Evolutionary conservation across 2,888 invertebrate species (phyloP), one percentile per base, ranked within the genome.

Genomic region (Coenonympha glycerion): DNA sequence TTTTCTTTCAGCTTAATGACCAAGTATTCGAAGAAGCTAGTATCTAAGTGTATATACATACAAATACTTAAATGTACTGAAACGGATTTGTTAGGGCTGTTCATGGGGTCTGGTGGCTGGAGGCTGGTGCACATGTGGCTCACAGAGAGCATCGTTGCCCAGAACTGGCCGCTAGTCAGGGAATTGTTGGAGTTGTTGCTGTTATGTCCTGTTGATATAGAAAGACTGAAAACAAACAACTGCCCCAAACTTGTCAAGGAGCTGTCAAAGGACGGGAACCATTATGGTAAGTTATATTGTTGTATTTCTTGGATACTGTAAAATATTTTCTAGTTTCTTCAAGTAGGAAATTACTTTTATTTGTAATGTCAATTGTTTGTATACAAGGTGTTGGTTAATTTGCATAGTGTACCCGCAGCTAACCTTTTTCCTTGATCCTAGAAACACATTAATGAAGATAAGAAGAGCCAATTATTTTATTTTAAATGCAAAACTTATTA

Each of bases 101-200:
- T 97, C 76, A 94, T 98, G 93, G 91, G 91, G 52, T 92, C 92
- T 52, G 96, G 96, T 59, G 98, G 97, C 37, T 99, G 98, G 98
- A 91, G 92, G 61, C 89, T 97, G 51, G 92, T 96, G 37, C 94
- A 96, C 68, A 90, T 90, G 64, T 99, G 98, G 98, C 84, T 98
- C 45, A 93, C 93, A 51, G 96, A 97, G 75, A 95, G 95, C 45
- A 93, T 95, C 57, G 90, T 91, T 11, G 91, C 91, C 6, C 91
- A 92, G 73, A 97, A 98, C 80, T 94, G 93, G 91, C 92, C 95
- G 6, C 88, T 98, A 36, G 93, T 98, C 11, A 90, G 92, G 65
- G 96, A 98, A 80, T 88, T 98, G 52, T 83, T 98, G 59, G 93
- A 94, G 73, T 89, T 98, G 22, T 89, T 97, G 47, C 85, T 95